Evolutionary conservation across 2,888 invertebrate species (phyloP).

Genomic region (Beris chalybata): DNA sequence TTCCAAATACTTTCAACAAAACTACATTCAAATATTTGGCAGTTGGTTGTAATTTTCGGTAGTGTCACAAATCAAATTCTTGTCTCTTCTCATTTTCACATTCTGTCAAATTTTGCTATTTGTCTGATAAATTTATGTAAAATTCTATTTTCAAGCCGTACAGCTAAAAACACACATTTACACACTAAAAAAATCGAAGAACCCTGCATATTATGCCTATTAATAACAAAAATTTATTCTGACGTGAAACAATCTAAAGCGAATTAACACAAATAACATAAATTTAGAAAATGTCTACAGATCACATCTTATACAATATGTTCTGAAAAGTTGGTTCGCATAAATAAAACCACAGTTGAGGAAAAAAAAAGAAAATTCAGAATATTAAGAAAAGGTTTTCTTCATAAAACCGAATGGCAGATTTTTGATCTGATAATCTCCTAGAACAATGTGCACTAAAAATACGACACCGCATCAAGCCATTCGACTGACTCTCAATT

Average conservation of each 20-base stretch:
- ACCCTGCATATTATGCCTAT: constrained; percentile 16
- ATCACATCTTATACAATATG: constrained; percentile 19
- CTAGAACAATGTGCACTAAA: too few relatives aligned
- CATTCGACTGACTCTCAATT: too few relatives aligned
- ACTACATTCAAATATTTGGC: too few relatives aligned
- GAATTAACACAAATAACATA: constrained; percentile 29
- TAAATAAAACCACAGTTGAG: constrained; percentile 2
- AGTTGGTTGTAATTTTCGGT: too few relatives aligned
- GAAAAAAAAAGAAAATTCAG: not conserved
- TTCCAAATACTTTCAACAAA: too few relatives aligned
- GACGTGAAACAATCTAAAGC: constrained; percentile 28
- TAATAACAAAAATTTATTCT: constrained; percentile 31
- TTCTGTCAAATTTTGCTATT: constrained; percentile 23
- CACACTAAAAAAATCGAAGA: not conserved
- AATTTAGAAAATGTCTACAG: constrained; percentile 24
- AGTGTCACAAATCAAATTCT: too few relatives aligned
- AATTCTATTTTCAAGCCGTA: constrained; percentile 17
- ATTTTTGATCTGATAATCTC: constrained; percentile 24
- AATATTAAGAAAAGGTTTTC: not conserved
- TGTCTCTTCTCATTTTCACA: too few relatives aligned
- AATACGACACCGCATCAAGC: too few relatives aligned
- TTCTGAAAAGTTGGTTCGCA: constrained; percentile 14
- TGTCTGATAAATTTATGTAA: constrained; percentile 24
- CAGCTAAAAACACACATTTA: not conserved
- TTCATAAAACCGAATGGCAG: constrained; percentile 21